A percentile compares a stretch with the other conserved stretches of the same genome.
Conservation (phyloP, 2,113 vertebrate genomes). For the Scophthalmus maximus region DNA sequence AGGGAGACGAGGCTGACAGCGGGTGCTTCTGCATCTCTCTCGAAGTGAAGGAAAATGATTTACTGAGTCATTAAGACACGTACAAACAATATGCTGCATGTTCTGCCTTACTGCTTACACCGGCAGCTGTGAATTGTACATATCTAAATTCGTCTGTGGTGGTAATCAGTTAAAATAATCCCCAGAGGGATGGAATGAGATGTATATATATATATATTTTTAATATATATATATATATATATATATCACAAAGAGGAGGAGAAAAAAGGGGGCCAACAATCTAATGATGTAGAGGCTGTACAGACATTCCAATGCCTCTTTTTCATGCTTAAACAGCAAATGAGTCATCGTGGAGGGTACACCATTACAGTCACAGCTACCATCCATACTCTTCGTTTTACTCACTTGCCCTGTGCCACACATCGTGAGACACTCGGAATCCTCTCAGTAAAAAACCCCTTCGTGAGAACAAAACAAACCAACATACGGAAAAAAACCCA, state of each 20-base stretch:
- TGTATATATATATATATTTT: too few species aligned
- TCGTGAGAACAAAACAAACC: slow-evolving; percentile 50
- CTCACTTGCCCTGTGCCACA: slow-evolving; percentile 36
- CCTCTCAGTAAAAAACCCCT: slow-evolving; percentile 2
- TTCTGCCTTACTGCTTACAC: not conserved
- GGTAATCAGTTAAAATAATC: slow-evolving; percentile 7
- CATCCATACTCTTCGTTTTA: slow-evolving; percentile 42
- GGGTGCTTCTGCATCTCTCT: slow-evolving; percentile 29
- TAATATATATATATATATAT: too few species aligned
- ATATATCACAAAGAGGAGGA: slow-evolving; percentile 2
- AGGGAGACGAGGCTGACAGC: slow-evolving; percentile 73
- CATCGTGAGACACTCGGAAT: slow-evolving; percentile 26
- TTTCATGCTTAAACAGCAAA: slow-evolving; percentile 42
- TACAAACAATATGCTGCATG: slow-evolving; percentile 6
- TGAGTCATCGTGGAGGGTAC: slow-evolving; percentile 47
- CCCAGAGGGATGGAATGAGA: not conserved
- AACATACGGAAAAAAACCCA: slow-evolving; percentile 14
- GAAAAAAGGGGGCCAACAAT: not conserved
- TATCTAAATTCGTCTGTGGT: not conserved
- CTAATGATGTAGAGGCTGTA: not conserved
- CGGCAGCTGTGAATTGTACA: not conserved
- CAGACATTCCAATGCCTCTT: slow-evolving; percentile 13
- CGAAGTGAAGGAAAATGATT: slow-evolving; percentile 47
- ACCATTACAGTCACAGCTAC: slow-evolving; percentile 31
- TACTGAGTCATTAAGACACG: slow-evolving; percentile 25